Base-by-base conservation (phyloP, 2,888 invertebrate species). In the Trichogramma dendrolimi region DNA sequence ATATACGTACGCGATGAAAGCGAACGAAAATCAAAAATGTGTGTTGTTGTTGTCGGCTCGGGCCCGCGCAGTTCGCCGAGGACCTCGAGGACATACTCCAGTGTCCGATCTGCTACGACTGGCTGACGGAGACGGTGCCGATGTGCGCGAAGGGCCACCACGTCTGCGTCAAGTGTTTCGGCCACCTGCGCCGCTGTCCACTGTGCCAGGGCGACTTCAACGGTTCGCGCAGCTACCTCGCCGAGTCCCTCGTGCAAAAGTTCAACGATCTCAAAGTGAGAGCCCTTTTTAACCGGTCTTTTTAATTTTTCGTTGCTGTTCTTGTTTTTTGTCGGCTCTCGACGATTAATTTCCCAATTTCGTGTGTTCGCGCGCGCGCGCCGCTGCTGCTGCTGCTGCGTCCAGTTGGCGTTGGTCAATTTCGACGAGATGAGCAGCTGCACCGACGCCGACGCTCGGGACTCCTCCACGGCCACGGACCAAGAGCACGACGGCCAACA, bases 61-160 rank as follows among this genome's bases (percentile, higher is more conserved):
- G 8, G 14, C 14, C 27, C 27, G 0, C 27, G n/a, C 48, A 71
- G 71, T 70, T 64, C 68, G 69, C 64, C 4, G 66, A 67, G 4
- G 68, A 70, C 49, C 43, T 85, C 57, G 85, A 84, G 69, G 83
- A 84, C 60, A 69, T 84, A 55, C 72, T 85, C 4, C 82, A 83
- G 73, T 85, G 85, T 71, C 84, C 83, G 38, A 81, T 85, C n/a
- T 85, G 85, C 72, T 82, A 83, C 69, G 83, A 83, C 67, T 80
- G 81, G 59, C 81, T 83, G 8, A 66, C 76, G 1, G 81, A 80
- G 2, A 80, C 80, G 64, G 82, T 85, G 62, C 80, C 81, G 64
- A 83, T 83, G 70, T 85, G 85, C 69, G 75, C 79, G 68, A 81
- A 82, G 65, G 85, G 85, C 0, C 85, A 85, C 69, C 83, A 84